Evolutionary conservation across 2,888 invertebrate species (phyloP), one percentile per base, ranked within the genome.

Genomic region (Nemapogon koenigi): DNA sequence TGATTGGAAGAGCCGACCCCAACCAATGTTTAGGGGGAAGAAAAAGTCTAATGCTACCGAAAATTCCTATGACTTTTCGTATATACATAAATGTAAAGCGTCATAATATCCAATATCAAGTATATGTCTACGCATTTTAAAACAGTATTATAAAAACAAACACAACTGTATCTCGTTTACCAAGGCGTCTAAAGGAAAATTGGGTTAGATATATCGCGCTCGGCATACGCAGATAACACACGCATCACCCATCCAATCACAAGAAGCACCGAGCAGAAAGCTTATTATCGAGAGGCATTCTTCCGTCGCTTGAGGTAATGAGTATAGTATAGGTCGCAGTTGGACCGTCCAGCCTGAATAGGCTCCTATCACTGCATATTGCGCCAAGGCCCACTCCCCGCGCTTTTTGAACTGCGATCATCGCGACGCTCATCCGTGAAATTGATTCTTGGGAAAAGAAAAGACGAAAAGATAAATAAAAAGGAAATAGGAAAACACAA

Each of bases 401-500:
- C 63, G 66, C 67, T 64, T 72, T 68, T 67, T 68, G 69, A 72
- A 70, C 70, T 68, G 68, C 68, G 71, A 76, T 78, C 75, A 78
- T 78, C 68, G 71, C 66, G 60, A 76, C 73, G 58, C 71, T 78
- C 78, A 78, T 71, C 78, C 78, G 78, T 78, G 78, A 78, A 78
- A 78, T 78, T 78, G 78, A 78, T 78, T 78, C 75, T 65, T 67
- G 65, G 63, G 68, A 63, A 73, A 75, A 75, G 72, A 72, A 75
- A 75, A 75, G 68, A 75, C 72, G 70, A 67, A 75, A 75, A 75
- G 73, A 78, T 76, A 78, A 78, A 78, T 76, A 76, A 78, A 75
- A 78, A 72, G 73, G 75, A 78, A 78, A 78, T 76, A 78, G 72
- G 72, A 76, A 76, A 78, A 78, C 76, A 78, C 75, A 71, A 71